phyloP scores from a whole-genome alignment of 2,797 vertebrate species.

The Silurus lanzhouensis region DNA sequence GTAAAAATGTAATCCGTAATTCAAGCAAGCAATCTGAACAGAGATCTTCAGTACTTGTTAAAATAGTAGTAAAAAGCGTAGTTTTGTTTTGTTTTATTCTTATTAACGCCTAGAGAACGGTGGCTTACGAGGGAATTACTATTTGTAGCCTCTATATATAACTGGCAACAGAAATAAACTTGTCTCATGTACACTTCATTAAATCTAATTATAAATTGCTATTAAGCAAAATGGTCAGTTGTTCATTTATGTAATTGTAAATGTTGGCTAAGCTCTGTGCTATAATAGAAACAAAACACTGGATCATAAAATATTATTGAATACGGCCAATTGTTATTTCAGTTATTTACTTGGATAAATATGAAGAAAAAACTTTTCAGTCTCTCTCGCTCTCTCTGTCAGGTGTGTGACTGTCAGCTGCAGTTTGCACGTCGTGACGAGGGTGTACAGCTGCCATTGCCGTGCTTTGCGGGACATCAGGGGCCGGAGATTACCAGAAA shows the following conservation, averaged over 20 bases:
- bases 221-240: neutral
- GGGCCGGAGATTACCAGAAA: constrained; percentile 72
- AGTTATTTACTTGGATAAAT: neutral
- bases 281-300: neutral
- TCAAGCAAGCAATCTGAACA: too few species aligned
- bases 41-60: too few species aligned
- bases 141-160: neutral
- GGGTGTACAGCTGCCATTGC: constrained; percentile 75
- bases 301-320: neutral
- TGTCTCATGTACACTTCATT: neutral
- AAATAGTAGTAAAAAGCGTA: too few species aligned
- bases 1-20: too few species aligned
- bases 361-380: neutral
- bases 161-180: neutral
- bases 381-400: constrained; percentile 26
- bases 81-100: neutral
- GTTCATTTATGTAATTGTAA: neutral
- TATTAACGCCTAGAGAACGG: neutral
- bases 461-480: constrained; percentile 72
- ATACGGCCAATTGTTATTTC: neutral
- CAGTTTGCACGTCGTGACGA: constrained; percentile 87
- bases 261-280: neutral
- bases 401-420: constrained; percentile 87
- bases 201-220: neutral
- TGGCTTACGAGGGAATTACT: neutral